phyloP scores from a whole-genome alignment of 2,113 vertebrate species.

The Paradoxurus hermaphroditus region DNA sequence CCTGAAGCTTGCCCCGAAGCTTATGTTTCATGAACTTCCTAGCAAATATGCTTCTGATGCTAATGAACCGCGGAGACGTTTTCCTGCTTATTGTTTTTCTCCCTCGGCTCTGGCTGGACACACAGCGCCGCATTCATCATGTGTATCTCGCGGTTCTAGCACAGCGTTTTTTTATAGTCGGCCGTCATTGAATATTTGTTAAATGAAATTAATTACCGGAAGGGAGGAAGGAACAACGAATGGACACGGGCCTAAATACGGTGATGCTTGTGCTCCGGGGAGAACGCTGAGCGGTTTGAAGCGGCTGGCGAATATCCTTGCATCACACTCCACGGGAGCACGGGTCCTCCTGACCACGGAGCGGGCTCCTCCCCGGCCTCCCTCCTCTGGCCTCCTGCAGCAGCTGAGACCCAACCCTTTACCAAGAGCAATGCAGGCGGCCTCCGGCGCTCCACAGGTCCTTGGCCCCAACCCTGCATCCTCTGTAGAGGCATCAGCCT shows the following conservation, averaged over 20 bases:
- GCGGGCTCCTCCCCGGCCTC: neutral
- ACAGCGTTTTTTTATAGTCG: neutral
- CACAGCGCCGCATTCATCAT: neutral
- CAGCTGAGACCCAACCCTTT: neutral
- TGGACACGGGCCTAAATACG: neutral
- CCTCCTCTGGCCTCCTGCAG: neutral
- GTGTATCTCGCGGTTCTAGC: neutral
- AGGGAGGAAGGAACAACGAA: slow-evolving; percentile 3
- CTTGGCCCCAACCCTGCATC: neutral
- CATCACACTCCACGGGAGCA: neutral
- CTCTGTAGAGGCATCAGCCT: neutral
- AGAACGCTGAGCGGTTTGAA: neutral
- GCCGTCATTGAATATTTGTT: slow-evolving; percentile 26
- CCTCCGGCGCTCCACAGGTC: neutral
- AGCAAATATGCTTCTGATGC: slow-evolving; percentile 51
- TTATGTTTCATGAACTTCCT: slow-evolving; percentile 30
- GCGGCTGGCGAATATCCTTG: neutral
- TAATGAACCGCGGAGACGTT: slow-evolving; percentile 23
- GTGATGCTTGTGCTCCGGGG: neutral
- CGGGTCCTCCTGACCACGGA: neutral
- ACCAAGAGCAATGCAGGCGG: neutral
- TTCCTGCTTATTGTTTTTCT: slow-evolving; percentile 38
- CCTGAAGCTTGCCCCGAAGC: neutral
- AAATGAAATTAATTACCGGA: slow-evolving; percentile 3
- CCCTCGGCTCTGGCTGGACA: neutral